Conservation (phyloP, 2,113 vertebrate species). For the Promerops cafer region DNA sequence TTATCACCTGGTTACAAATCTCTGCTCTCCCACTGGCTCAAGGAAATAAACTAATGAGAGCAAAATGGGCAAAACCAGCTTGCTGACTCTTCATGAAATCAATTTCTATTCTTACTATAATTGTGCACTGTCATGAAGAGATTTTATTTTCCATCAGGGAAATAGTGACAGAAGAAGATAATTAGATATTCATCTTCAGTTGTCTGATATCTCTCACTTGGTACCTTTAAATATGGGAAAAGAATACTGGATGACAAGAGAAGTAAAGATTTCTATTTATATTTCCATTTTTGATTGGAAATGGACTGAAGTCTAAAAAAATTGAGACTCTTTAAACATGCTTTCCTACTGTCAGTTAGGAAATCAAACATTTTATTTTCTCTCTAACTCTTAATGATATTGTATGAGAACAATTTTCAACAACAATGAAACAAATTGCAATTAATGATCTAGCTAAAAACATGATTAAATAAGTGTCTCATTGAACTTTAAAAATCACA, state of each 20-base stretch:
- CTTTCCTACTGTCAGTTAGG: neutral
- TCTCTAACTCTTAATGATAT: neutral
- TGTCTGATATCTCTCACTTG: neutral
- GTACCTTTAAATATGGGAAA: neutral
- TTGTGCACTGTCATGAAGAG: slow-evolving; percentile 1
- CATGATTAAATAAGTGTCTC: neutral
- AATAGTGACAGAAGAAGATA: neutral
- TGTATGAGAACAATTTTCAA: neutral
- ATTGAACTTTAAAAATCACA: neutral
- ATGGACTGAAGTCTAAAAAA: neutral
- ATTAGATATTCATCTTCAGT: neutral
- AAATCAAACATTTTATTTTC: slow-evolving; percentile 5
- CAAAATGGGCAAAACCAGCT: neutral
- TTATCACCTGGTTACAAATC: neutral
- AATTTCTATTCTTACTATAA: slow-evolving; percentile 1
- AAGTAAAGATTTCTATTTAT: neutral
- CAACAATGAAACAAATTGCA: neutral
- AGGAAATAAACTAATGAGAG: slow-evolving; percentile 16
- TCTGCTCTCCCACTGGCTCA: neutral
- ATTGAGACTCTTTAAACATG: neutral
- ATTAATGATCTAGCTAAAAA: slow-evolving; percentile 34
- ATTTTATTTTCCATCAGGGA: neutral
- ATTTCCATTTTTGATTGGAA: neutral
- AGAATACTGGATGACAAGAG: neutral
- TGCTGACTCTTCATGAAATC: slow-evolving; percentile 15